Conservation (phyloP, 1,140 invertebrate genomes). For the Arctopsyche grandis region DNA sequence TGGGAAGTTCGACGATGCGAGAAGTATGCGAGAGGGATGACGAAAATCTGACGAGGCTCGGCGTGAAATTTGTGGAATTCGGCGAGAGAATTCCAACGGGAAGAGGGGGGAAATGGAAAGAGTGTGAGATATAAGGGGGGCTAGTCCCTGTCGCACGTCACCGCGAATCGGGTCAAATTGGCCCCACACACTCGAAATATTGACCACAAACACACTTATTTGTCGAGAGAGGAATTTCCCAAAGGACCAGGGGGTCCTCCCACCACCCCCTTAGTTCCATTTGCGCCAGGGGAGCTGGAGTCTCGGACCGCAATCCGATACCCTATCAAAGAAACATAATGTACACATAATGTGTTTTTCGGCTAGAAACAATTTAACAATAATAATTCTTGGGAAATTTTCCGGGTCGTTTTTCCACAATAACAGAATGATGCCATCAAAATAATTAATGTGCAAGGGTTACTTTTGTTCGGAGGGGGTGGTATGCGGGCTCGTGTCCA, state of each 20-base stretch:
- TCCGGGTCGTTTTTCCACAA: background rate
- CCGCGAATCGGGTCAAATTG: conserved; percentile 17
- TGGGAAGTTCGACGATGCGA: conserved; percentile 21
- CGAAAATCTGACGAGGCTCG: conserved; percentile 38
- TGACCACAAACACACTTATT: conserved; percentile 13
- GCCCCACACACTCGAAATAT: background rate
- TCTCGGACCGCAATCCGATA: no score
- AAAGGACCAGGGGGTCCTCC: background rate
- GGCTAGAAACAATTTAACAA: no score
- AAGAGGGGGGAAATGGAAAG: background rate
- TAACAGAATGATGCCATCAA: conserved; percentile 22
- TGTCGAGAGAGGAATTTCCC: background rate
- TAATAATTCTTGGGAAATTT: no score
- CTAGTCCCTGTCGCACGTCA: background rate
- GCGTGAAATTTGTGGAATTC: conserved; percentile 24
- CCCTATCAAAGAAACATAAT: no score
- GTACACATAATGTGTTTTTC: no score
- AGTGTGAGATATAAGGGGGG: background rate
- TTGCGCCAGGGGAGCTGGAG: background rate
- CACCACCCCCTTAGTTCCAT: no score
- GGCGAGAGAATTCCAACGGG: background rate
- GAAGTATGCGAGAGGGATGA: conserved; percentile 27
- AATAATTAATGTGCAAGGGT: conserved; percentile 37
- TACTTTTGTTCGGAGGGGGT: background rate
- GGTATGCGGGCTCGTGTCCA: conserved; percentile 28